These are phyloP conservation scores for Pongo abelii DNA, from an alignment of 2,113 vertebrate genomes.

Conservation along the genomic window DNA sequence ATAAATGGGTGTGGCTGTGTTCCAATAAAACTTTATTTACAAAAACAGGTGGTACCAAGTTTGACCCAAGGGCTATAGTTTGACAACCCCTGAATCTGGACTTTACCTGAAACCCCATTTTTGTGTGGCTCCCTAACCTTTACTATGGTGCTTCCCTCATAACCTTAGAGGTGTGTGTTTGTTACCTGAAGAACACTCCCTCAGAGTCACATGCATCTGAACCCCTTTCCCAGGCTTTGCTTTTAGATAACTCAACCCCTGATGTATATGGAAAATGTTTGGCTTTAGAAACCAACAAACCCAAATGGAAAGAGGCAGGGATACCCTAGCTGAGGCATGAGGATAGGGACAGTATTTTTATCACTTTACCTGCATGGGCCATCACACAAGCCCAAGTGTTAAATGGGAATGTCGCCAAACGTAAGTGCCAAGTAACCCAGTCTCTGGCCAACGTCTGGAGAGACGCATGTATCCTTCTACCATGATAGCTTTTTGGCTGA, in stretches of 20 bases:
- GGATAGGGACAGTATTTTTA: background rate
- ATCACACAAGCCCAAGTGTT: background rate
- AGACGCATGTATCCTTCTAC: background rate
- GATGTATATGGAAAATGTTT: background rate
- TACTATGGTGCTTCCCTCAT: background rate
- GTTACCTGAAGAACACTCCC: background rate
- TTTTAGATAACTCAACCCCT: background rate
- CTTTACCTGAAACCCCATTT: background rate
- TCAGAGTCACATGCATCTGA: background rate
- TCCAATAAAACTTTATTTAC: constrained; percentile 14
- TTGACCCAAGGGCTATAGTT: background rate
- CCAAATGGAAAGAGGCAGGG: background rate
- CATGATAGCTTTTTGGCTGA: background rate
- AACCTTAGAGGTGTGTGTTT: background rate
- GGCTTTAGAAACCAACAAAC: background rate
- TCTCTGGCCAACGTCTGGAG: background rate
- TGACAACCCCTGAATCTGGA: background rate
- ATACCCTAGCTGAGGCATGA: background rate
- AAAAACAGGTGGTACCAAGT: background rate
- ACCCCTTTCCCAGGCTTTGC: background rate
- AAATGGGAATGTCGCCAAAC: background rate
- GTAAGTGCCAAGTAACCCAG: background rate
- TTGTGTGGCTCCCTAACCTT: background rate
- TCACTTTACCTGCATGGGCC: background rate
- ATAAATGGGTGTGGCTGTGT: background rate